Conservation (phyloP, 2,113 vertebrate species). For the Corythoichthys intestinalis region DNA sequence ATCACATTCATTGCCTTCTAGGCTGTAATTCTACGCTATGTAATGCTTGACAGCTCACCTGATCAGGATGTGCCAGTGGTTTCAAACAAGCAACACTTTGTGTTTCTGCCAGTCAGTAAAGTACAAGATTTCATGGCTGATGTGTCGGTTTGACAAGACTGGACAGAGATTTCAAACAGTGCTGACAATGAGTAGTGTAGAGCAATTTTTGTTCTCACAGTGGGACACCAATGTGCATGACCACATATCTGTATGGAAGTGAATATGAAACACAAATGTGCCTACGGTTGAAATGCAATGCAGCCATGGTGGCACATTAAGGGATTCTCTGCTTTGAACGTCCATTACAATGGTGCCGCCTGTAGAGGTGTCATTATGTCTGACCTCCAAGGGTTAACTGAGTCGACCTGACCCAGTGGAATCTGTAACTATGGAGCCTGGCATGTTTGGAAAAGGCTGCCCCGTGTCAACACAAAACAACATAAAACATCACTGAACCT, state of each 20-base stretch:
- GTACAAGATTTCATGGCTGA: constrained; percentile 3
- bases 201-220: constrained; percentile 28
- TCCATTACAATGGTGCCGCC: constrained; percentile 9
- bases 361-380: constrained; percentile 35
- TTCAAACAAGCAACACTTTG: constrained; percentile 23
- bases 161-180: constrained; percentile 2
- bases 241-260: neutral
- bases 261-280: neutral
- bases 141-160: constrained; percentile 21
- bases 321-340: constrained; percentile 52
- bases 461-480: constrained; percentile 50
- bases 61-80: constrained; percentile 29
- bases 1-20: constrained; percentile 17
- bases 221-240: neutral
- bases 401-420: constrained; percentile 33
- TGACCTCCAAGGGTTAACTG: constrained; percentile 46
- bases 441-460: constrained; percentile 38
- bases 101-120: constrained; percentile 6
- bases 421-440: constrained; percentile 19
- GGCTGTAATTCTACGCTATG: constrained; percentile 1
- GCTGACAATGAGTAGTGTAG: neutral
- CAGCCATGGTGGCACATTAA: constrained; percentile 44
- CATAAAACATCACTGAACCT: constrained; percentile 12
- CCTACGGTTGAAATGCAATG: constrained; percentile 18
- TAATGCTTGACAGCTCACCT: constrained; percentile 29